Percentiles rank a stretch among this genome's conserved stretches.
phyloP scores from a whole-genome alignment of 2,113 vertebrate genomes.

The Dolichotis patagonum region DNA sequence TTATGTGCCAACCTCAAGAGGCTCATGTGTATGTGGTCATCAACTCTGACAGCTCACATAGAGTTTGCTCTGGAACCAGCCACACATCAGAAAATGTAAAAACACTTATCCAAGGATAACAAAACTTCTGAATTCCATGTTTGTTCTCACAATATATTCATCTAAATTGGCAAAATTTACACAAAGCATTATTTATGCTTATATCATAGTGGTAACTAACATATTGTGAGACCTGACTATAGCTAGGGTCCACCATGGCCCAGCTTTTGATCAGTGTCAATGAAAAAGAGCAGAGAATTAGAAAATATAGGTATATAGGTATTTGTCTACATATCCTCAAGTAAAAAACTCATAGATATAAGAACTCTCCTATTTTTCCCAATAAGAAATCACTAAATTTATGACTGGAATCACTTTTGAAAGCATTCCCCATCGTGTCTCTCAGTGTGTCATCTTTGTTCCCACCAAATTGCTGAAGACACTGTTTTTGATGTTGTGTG shows the following conservation, averaged over 20 bases:
- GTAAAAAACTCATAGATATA: not conserved
- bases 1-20: not conserved
- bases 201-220: not conserved
- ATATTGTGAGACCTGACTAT: not conserved
- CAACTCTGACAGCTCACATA: not conserved
- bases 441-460: not conserved
- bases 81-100: not conserved
- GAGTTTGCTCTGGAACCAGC: not conserved
- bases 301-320: not conserved
- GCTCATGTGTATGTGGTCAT: not conserved
- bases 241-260: not conserved
- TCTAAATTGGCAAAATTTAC: not conserved
- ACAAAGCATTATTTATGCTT: not conserved
- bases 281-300: not conserved
- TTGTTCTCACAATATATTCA: not conserved
- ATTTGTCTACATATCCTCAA: not conserved
- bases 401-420: not conserved
- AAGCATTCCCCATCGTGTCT: not conserved
- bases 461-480: not conserved
- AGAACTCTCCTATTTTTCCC: not conserved
- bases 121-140: not conserved
- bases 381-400: not conserved
- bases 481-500: not conserved
- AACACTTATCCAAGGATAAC: not conserved
- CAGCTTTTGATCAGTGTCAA: not conserved